A percentile compares a stretch with the other conserved stretches of the same genome.
phyloP scores from a whole-genome alignment of 2,797 vertebrate genomes.

The Euthynnus affinis region DNA sequence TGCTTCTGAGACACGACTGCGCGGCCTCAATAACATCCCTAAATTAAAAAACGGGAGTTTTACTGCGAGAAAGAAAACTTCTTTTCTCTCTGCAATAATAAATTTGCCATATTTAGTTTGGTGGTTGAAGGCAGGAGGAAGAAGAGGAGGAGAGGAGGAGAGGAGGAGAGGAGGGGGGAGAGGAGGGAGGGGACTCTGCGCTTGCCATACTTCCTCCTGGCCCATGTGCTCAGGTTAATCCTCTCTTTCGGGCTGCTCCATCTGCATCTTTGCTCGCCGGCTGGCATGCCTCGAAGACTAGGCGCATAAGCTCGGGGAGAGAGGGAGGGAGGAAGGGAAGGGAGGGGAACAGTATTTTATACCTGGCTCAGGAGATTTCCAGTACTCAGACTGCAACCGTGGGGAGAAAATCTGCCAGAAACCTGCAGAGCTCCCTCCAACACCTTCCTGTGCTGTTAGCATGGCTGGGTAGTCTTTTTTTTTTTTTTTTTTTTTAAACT shows the following conservation, averaged over 20 bases:
- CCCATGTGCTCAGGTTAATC: slow-evolving; percentile 72
- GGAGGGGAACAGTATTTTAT: slow-evolving; percentile 17
- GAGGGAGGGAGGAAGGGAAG: too few relatives aligned
- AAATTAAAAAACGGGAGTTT: background rate
- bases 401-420: slow-evolving; percentile 36
- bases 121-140: slow-evolving; percentile 10
- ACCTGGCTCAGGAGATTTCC: slow-evolving; percentile 56
- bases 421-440: slow-evolving; percentile 25
- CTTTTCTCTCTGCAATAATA: too few relatives aligned
- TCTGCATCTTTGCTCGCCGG: slow-evolving; percentile 60
- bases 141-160: too few relatives aligned
- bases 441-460: slow-evolving; percentile 12
- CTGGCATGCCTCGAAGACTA: slow-evolving; percentile 58
- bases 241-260: slow-evolving; percentile 66
- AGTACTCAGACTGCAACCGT: slow-evolving; percentile 33
- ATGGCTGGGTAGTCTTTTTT: background rate
- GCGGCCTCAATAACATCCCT: slow-evolving; percentile 1
- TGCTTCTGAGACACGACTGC: background rate
- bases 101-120: slow-evolving; percentile 31
- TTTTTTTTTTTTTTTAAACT: background rate
- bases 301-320: slow-evolving; percentile 7
- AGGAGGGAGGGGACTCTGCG: background rate
- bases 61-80: slow-evolving; percentile 1
- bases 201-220: slow-evolving; percentile 54
- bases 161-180: too few relatives aligned